Base-by-base conservation (phyloP, 2,797 vertebrate species). In the Eutrigla gurnardus region DNA sequence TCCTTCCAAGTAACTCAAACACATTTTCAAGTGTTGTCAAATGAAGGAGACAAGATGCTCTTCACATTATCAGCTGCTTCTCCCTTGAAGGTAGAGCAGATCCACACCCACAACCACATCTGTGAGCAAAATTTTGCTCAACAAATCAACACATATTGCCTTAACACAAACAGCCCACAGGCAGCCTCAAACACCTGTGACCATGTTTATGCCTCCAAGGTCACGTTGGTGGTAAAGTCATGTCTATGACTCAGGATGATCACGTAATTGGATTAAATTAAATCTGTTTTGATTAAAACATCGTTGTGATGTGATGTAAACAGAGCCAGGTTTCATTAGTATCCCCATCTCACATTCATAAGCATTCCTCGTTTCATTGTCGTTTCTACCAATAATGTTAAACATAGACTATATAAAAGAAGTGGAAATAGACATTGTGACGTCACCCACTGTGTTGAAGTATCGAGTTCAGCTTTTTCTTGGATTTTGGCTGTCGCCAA, bases 1-100 rank as follows among this genome's bases (percentile, higher is more conserved):
- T 86, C 36, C 25, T 73, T 66, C 70, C 58, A 60, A 67, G 70
- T 25, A 25, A 25, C 25, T 25, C 25, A 25, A 25, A 25, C 42
- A 62, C 35, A 69, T 84, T 59, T 76, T 60, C 25, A 74, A 36
- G 33, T 68, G 53, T 73, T 70, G 43, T 78, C 45, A 75, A 61
- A 63, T 70, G n/a, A 65, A 3, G 6, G 10, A 79, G 49, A 61
- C 43, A 50, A 75, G 49, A 53, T 70, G 57, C 32, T 75, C 18
- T 59, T 61, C 25, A 60, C 52, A 32, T 33, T 45, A 25, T 52
- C 43, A 60, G 33, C 33, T 25, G 75, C 40, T 5, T 73, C 11
- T 66, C 78, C 66, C 72, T 36, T 33, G 72, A 84, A 45, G 65
- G 65, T 25, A 25, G 25, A 25, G 25, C 25, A 25, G 25, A 25